These are phyloP conservation scores for Drosophila maculinotata DNA, from an alignment of 2,888 invertebrate species.

Conservation along the genomic window DNA sequence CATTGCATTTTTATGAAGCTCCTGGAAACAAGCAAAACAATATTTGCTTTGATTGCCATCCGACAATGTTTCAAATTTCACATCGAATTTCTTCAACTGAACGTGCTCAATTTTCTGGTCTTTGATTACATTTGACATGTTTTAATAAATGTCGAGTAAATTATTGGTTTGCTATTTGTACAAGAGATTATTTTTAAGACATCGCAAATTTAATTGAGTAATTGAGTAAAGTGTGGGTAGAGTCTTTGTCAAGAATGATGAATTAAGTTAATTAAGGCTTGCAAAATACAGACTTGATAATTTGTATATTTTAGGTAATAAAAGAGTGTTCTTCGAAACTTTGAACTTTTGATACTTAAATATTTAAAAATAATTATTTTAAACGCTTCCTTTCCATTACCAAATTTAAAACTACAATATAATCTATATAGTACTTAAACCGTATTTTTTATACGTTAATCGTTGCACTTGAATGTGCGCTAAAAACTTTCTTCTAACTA, in stretches of 20 bases:
- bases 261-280: no score
- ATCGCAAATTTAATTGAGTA: not conserved
- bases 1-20: slow-evolving; percentile 37
- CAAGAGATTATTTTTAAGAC: not conserved
- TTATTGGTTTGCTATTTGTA: slow-evolving; percentile 7
- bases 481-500: slow-evolving; percentile 39
- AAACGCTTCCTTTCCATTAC: no score
- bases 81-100: slow-evolving; percentile 6
- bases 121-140: not conserved
- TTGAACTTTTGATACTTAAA: no score
- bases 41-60: slow-evolving; percentile 37
- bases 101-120: slow-evolving; percentile 5
- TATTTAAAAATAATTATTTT: no score
- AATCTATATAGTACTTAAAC: no score
- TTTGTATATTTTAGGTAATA: no score
- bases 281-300: no score
- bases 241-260: no score
- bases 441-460: slow-evolving; percentile 8
- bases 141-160: slow-evolving; percentile 11
- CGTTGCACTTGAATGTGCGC: slow-evolving; percentile 9
- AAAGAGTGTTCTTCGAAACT: no score
- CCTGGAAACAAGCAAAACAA: slow-evolving; percentile 23
- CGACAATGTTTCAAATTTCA: slow-evolving; percentile 35
- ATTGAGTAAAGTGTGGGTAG: no score
- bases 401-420: no score